These are phyloP conservation scores for Neodontobutis hainanensis DNA, from an alignment of 2,113 vertebrate species.

Conservation along the genomic window DNA sequence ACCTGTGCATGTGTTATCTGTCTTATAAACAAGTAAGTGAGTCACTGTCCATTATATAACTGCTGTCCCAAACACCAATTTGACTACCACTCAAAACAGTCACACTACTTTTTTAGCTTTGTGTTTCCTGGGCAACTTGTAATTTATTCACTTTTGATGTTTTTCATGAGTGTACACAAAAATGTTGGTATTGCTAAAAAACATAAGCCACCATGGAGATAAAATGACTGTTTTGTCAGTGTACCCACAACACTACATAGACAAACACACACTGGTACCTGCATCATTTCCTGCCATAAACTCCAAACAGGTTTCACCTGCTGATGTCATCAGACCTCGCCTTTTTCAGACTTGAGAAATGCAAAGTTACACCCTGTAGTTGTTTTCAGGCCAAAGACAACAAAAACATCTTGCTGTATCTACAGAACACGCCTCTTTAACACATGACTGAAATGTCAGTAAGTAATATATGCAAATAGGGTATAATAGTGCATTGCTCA, in stretches of 20 bases:
- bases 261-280: slow-evolving; percentile 20
- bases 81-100: slow-evolving; percentile 39
- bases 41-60: slow-evolving; percentile 58
- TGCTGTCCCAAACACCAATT: slow-evolving; percentile 8
- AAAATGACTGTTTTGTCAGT: slow-evolving; percentile 20
- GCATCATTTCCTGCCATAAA: slow-evolving; percentile 66
- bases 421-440: background rate
- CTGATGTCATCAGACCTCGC: slow-evolving; percentile 64
- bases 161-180: background rate
- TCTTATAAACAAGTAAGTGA: slow-evolving; percentile 55
- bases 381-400: slow-evolving; percentile 32
- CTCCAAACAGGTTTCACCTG: slow-evolving; percentile 72
- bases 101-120: background rate
- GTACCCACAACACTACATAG: slow-evolving; percentile 12
- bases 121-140: background rate
- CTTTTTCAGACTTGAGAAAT: slow-evolving; percentile 50
- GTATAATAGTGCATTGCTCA: background rate
- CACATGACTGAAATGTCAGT: too few species aligned
- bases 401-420: slow-evolving; percentile 7
- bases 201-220: slow-evolving; percentile 9
- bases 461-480: too few species aligned
- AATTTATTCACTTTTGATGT: background rate
- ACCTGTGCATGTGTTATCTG: slow-evolving; percentile 27
- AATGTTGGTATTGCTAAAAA: background rate
- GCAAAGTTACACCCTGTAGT: slow-evolving; percentile 47